Evolutionary conservation across 2,888 invertebrate species (phyloP).

Genomic region (Melieria omissa): DNA sequence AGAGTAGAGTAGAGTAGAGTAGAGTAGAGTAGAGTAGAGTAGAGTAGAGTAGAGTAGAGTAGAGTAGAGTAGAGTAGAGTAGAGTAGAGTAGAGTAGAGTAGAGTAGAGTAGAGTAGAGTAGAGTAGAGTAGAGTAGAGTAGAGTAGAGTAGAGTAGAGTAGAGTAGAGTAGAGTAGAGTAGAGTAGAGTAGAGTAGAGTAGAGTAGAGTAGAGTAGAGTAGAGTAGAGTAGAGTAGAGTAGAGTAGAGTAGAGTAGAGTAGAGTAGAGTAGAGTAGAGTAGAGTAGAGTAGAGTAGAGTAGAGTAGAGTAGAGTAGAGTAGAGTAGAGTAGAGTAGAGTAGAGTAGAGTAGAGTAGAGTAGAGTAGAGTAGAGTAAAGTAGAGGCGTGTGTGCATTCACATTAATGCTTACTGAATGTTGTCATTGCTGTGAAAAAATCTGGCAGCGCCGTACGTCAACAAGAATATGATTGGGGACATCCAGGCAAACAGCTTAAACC

Average conservation of each 20-base stretch:
- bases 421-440: constrained; percentile 67
- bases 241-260: background rate
- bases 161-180: constrained; percentile 59
- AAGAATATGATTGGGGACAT: constrained; percentile 71
- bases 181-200: constrained; percentile 54
- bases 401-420: constrained; percentile 69
- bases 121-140: constrained; percentile 66
- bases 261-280: constrained; percentile 59
- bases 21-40: constrained; percentile 59
- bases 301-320: background rate
- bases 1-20: background rate
- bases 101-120: background rate
- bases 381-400: background rate
- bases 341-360: background rate
- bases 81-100: constrained; percentile 66
- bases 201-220: background rate
- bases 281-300: constrained; percentile 54
- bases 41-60: constrained; percentile 54
- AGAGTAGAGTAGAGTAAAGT: background rate
- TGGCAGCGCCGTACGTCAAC: constrained; percentile 64
- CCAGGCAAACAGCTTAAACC: constrained; percentile 80
- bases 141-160: background rate
- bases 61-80: background rate
- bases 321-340: constrained; percentile 66
- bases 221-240: constrained; percentile 66